These are phyloP conservation scores for Phyllostomus discolor DNA, from an alignment of 2,113 vertebrate species.

Conservation along the genomic window DNA sequence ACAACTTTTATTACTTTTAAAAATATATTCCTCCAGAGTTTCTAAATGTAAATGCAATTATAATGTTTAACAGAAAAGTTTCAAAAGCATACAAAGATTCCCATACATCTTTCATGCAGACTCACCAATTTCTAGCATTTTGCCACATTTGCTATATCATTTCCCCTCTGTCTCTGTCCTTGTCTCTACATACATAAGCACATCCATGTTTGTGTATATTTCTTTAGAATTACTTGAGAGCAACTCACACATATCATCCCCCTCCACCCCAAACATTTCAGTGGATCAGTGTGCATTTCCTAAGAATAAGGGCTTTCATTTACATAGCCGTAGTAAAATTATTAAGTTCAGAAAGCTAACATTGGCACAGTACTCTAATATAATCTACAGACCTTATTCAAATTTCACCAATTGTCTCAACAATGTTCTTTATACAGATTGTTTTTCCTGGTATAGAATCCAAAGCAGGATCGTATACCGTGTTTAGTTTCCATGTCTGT, in stretches of 20 bases:
- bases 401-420: background rate
- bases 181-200: background rate
- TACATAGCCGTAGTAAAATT: background rate
- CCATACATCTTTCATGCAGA: background rate
- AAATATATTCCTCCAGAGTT: background rate
- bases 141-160: background rate
- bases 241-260: background rate
- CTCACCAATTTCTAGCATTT: background rate
- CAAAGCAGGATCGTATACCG: background rate
- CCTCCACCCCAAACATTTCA: background rate
- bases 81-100: background rate
- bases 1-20: background rate
- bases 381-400: background rate
- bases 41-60: background rate
- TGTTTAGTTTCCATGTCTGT: background rate
- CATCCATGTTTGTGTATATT: background rate
- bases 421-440: background rate
- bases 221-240: background rate
- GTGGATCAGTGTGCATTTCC: background rate
- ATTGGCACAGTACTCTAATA: background rate
- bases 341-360: slow-evolving; percentile 1
- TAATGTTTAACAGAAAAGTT: background rate
- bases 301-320: background rate
- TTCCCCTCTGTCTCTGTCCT: background rate
- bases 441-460: background rate